Evolutionary conservation across 2,888 invertebrate species (phyloP), one percentile per base, ranked within the genome.

Genomic region (Drosophila anomelani): DNA sequence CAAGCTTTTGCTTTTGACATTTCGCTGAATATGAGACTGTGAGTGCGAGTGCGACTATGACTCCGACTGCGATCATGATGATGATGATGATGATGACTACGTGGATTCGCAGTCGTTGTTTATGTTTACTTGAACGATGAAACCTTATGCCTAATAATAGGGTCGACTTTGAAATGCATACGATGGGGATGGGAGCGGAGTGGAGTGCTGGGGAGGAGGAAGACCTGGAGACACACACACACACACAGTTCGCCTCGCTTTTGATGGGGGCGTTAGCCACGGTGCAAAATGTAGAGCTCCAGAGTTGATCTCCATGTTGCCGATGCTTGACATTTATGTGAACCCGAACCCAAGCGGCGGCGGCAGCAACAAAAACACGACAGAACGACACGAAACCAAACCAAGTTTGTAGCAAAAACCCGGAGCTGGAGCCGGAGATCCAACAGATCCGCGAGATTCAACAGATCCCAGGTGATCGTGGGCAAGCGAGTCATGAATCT

Each of bases 151-250:
- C 81, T 89, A 87, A 87, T 87, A 85, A 87, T 85, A 85, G 88
- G 89, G 85, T 89, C 88, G 89, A 75, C 89, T 85, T 87, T 89
- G 89, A 85, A 89, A 89, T 89, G 85, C 85, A 85, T 86, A 86
- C 79, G 12, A 6, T 20, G 12, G 43, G 74, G 6, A 29, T 29
- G 7, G 26, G 51, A 20, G n/a, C 38, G 66, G 29, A 46, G 26
- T 26, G 34, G 49, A 51, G 54, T 15, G 13, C 8, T 8, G 23
- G 8, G 9, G 53, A 60, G 56, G 70, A 75, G 78, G 71, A 64
- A 70, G 70, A 77, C 58, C 69, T 77, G 70, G 58, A 47, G 26
- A 47, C 47, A 29, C 29, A 47, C 20, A 47, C 20, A 20, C 20
- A 20, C 47, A 29, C 29, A 47, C 23, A 63, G 66, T 66, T 66